Conservation (phyloP, 1,140 invertebrate species). For the Camponotus floridanus region DNA sequence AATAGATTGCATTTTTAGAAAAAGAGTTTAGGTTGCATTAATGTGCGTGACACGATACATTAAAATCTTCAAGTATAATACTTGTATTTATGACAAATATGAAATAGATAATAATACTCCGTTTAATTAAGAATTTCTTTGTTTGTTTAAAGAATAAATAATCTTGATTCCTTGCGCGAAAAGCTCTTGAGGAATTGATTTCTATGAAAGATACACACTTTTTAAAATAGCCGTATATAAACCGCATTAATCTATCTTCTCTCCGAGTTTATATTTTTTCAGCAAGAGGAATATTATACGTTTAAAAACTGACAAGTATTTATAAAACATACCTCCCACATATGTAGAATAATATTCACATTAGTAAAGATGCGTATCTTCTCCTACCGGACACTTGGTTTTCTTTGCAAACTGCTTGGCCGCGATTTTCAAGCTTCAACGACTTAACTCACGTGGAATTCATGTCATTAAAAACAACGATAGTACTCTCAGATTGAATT, state of each 20-base stretch:
- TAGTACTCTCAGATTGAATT: constrained; percentile 72
- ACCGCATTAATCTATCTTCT: constrained; percentile 36
- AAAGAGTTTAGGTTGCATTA: not conserved
- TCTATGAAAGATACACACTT: constrained; percentile 17
- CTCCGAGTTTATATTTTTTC: constrained; percentile 9
- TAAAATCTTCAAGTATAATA: not conserved
- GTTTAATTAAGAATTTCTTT: not conserved
- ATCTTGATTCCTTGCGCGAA: not conserved
- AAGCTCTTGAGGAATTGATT: constrained; percentile 1
- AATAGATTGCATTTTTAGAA: not conserved
- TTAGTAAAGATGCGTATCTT: not conserved
- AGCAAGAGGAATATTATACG: not conserved
- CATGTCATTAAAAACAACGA: constrained; percentile 67
- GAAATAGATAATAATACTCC: not conserved
- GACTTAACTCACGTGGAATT: constrained; percentile 58
- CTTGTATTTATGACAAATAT: not conserved
- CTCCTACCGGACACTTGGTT: constrained; percentile 16
- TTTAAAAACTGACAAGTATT: constrained; percentile 7
- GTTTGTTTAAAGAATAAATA: constrained; percentile 3
- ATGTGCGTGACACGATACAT: not conserved
- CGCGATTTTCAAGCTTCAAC: constrained; percentile 45
- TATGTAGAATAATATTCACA: not conserved
- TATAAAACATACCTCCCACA: constrained; percentile 9
- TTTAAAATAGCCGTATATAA: constrained; percentile 18
- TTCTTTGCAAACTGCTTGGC: constrained; percentile 7